Evolutionary conservation across 2,888 invertebrate species (phyloP).

Genomic region (Iselma pallidipennis): DNA sequence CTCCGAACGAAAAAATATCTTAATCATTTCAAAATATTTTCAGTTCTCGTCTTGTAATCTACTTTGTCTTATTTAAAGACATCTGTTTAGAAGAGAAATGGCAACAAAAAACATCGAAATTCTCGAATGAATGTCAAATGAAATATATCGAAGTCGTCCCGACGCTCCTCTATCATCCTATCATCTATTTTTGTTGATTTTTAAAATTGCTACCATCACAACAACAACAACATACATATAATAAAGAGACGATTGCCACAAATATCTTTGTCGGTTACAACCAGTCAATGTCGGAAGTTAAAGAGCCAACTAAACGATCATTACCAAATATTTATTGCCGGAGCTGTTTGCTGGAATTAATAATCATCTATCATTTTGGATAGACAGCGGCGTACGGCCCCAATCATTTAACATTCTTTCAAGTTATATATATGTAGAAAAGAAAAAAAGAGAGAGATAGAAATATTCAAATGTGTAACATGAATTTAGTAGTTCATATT

Average conservation of each 20-base stretch:
- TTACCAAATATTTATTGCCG: conserved; percentile 56
- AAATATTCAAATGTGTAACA: conserved; percentile 17
- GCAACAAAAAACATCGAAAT: neutral
- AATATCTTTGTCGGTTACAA: conserved; percentile 45
- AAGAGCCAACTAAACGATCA: conserved; percentile 56
- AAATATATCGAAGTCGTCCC: neutral
- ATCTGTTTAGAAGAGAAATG: neutral
- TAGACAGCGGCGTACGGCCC: conserved; percentile 39
- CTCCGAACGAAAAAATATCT: neutral
- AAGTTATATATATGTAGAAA: too few species aligned
- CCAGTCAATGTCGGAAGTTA: conserved; percentile 54
- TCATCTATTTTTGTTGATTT: neutral
- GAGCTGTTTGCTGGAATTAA: conserved; percentile 50
- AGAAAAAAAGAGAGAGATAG: conserved; percentile 27
- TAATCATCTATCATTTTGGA: conserved; percentile 51
- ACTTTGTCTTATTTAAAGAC: neutral
- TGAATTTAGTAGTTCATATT: too few species aligned
- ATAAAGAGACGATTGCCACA: conserved; percentile 48
- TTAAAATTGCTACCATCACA: conserved; percentile 33
- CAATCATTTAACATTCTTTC: conserved; percentile 49
- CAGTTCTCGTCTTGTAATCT: neutral
- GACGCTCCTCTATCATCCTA: neutral
- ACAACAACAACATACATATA: conserved; percentile 31
- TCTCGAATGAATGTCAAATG: neutral
- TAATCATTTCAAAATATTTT: neutral